Base-by-base conservation (phyloP, 1,140 invertebrate species). In the Periplaneta americana region DNA sequence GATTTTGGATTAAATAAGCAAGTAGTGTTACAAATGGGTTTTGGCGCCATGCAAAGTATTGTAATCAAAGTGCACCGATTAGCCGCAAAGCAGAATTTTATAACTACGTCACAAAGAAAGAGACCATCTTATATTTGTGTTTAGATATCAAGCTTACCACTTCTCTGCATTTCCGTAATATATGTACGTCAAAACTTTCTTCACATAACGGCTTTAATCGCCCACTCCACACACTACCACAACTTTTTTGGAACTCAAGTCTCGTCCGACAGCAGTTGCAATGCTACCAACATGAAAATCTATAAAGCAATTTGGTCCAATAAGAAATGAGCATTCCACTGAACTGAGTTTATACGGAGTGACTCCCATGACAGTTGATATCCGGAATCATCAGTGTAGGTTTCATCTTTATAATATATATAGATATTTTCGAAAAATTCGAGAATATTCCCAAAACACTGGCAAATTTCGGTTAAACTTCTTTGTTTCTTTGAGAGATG, bases 91-190 rank as follows among this genome's bases (percentile, higher is more conserved):
- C 22, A n/a, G 6, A 66, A n/a, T n/a, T 22, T 66, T 11, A 9
- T 28, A 66, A 66, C 6, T 66, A n/a, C 22, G 2, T 48, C n/a
- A 66, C 11, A n/a, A 22, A 28, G 8, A 66, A 3, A 5, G 5
- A 66, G 8, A 66, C 11, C 22, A 28, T 66, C 5, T 66, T 48
- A 2, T 6, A 66, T n/a, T 66, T 66, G 28, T 28, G 13, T 66
- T 15, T 28, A 66, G 6, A 66, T n/a, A 9, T 77, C n/a, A 22
- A 34, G 35, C 75, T 77, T 33, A 77, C 75, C 75, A 77, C 75
- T 77, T 77, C 75, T 77, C 75, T 77, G 75, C 75, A 77, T 77
- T 77, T 77, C 35, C 75, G 33, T 34, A n/a, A 33, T 34, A 18
- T 33, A 33, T 10, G 28, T 9, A 13, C 0, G 8, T 8, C n/a